These are phyloP conservation scores for Gastrophryne carolinensis DNA, from an alignment of 2,797 vertebrate genomes.

Conservation along the genomic window DNA sequence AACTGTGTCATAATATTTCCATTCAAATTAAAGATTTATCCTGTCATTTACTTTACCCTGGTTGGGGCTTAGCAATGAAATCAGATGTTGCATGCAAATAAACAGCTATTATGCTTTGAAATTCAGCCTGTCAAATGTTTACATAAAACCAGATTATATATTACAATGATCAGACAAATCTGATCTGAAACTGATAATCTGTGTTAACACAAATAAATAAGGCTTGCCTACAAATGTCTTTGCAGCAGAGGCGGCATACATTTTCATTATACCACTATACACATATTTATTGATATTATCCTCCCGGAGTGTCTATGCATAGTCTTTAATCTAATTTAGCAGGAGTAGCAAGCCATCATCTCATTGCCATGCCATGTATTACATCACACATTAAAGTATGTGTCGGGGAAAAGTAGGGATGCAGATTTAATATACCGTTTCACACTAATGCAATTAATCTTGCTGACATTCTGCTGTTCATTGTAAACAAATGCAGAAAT, in stretches of 20 bases:
- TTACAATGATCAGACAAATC: not conserved
- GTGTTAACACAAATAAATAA: constrained; percentile 5
- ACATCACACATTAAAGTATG: constrained; percentile 1
- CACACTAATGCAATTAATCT: constrained; percentile 13
- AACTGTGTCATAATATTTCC: no score
- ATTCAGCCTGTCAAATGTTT: not conserved
- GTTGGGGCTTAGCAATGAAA: no score
- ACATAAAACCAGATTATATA: not conserved
- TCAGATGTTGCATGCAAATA: not conserved
- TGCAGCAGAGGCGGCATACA: not conserved
- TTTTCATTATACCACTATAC: not conserved
- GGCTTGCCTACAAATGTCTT: no score
- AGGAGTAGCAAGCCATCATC: not conserved
- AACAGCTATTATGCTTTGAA: not conserved
- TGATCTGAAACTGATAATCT: not conserved
- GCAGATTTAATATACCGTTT: not conserved
- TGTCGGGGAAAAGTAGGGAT: not conserved
- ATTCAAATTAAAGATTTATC: no score
- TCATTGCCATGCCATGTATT: constrained; percentile 6
- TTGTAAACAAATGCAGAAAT: not conserved
- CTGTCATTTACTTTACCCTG: no score
- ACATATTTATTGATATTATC: constrained; percentile 7
- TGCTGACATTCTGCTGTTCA: not conserved
- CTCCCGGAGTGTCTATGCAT: not conserved
- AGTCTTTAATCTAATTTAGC: constrained; percentile 22